phyloP scores from a whole-genome alignment of 1,140 invertebrate genomes.

The Drosophila setifemur region DNA sequence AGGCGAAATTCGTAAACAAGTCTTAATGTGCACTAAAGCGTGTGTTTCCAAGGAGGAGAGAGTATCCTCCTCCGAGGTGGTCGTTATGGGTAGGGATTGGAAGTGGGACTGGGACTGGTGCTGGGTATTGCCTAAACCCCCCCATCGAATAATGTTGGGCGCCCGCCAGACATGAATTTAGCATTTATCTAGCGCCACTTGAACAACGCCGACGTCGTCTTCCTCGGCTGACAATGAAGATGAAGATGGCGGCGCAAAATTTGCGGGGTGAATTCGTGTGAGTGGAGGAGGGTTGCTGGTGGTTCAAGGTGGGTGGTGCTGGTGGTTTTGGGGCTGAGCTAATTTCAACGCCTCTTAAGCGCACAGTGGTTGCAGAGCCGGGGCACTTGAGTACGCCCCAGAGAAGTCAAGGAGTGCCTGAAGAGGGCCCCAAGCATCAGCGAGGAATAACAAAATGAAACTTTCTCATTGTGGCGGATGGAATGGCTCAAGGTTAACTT shows the following conservation, averaged over 20 bases:
- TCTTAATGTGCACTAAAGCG: slow-evolving; percentile 78
- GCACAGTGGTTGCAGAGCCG: slow-evolving; percentile 59
- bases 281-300: neutral
- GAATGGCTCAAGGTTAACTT: neutral
- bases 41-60: slow-evolving; percentile 55
- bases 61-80: neutral
- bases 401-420: slow-evolving; percentile 39
- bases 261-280: neutral
- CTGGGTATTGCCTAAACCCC: slow-evolving; percentile 20
- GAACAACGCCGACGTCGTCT: slow-evolving; percentile 32
- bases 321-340: slow-evolving; percentile 37
- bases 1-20: slow-evolving; percentile 79
- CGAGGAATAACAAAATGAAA: no score
- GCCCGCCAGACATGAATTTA: slow-evolving; percentile 77
- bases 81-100: neutral
- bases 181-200: slow-evolving; percentile 80
- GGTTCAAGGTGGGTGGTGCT: neutral
- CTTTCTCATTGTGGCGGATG: neutral
- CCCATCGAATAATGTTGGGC: slow-evolving; percentile 68
- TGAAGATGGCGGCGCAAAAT: slow-evolving; percentile 28
- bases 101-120: neutral
- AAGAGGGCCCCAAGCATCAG: neutral
- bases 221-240: slow-evolving; percentile 39
- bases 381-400: slow-evolving; percentile 4
- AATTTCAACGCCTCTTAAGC: slow-evolving; percentile 75